Conservation (phyloP, 2,888 invertebrate species). For the Allolobophora icterica region DNA sequence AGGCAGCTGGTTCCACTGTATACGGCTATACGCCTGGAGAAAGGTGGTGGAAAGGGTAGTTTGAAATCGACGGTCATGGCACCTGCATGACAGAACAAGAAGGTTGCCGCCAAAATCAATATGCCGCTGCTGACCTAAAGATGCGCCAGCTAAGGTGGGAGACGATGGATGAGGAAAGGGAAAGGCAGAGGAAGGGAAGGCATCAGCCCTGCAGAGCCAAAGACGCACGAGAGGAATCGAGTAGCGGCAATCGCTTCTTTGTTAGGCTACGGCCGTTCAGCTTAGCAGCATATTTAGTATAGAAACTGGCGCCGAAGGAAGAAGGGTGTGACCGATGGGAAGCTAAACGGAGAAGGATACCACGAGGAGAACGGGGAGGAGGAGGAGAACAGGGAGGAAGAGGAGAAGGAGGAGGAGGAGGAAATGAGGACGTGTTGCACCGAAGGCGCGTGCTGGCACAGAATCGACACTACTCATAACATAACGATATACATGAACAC, state of each 20-base stretch:
- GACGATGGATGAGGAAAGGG: neutral
- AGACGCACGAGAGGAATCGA: neutral
- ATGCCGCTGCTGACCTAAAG: neutral
- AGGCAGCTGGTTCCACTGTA: too few relatives aligned
- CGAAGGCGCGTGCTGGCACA: neutral
- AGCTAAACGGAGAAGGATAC: neutral
- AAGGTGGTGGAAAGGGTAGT: too few relatives aligned
- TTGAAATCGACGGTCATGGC: too few relatives aligned
- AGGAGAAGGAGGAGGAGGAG: neutral
- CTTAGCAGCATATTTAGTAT: neutral
- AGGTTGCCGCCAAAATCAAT: constrained; percentile 11
- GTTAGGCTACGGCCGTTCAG: constrained; percentile 6
- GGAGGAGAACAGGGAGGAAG: neutral
- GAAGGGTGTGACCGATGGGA: neutral
- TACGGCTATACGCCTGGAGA: too few relatives aligned
- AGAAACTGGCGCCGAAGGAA: neutral
- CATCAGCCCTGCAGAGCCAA: neutral
- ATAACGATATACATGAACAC: too few relatives aligned
- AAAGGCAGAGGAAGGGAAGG: neutral
- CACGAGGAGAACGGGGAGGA: neutral
- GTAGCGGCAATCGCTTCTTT: neutral
- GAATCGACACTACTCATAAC: neutral
- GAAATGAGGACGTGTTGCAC: neutral
- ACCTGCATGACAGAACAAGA: neutral
- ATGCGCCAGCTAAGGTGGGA: neutral